phyloP scores from a whole-genome alignment of 2,113 vertebrate species.

The Tympanuchus pallidicinctus region DNA sequence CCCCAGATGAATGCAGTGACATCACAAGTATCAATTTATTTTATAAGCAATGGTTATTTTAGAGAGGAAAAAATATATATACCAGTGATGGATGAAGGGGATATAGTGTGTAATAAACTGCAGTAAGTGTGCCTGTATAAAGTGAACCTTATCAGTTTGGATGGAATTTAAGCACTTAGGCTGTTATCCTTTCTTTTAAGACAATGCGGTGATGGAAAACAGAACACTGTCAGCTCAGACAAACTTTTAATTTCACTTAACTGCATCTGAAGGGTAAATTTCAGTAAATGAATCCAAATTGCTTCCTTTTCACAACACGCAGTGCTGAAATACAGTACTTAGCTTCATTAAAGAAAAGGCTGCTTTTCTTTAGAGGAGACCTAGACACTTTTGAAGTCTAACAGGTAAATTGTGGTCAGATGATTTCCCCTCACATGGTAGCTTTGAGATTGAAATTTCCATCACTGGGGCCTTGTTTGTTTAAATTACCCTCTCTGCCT shows the following conservation, averaged over 20 bases:
- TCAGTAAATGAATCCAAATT: conserved; percentile 70
- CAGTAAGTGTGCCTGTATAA: conserved; percentile 20
- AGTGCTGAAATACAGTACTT: conserved; percentile 72
- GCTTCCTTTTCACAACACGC: conserved; percentile 74
- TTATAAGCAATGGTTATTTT: conserved; percentile 21
- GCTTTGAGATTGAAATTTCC: conserved; percentile 62
- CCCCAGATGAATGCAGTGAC: conserved; percentile 18
- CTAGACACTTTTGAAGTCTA: conserved; percentile 66
- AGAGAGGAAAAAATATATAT: not conserved
- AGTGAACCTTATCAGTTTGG: conserved; percentile 66
- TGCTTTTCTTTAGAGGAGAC: conserved; percentile 75
- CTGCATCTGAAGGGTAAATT: conserved; percentile 77
- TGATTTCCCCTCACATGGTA: conserved; percentile 27
- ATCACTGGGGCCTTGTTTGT: conserved; percentile 67
- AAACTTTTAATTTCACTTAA: conserved; percentile 65
- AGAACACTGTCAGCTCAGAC: conserved; percentile 60
- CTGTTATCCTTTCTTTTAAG: conserved; percentile 65
- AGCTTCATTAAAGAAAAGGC: conserved; percentile 74
- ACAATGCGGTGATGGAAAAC: conserved; percentile 69
- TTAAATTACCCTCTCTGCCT: conserved; percentile 30
- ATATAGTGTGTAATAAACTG: conserved; percentile 51
- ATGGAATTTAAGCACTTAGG: conserved; percentile 73
- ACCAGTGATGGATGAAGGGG: conserved; percentile 41
- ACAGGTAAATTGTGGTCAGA: conserved; percentile 69
- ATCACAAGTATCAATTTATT: conserved; percentile 26